Percentiles rank a stretch among this genome's conserved stretches.
These are phyloP conservation scores for Rhineura floridana DNA, from an alignment of 2,113 vertebrate genomes.

Conservation along the genomic window DNA sequence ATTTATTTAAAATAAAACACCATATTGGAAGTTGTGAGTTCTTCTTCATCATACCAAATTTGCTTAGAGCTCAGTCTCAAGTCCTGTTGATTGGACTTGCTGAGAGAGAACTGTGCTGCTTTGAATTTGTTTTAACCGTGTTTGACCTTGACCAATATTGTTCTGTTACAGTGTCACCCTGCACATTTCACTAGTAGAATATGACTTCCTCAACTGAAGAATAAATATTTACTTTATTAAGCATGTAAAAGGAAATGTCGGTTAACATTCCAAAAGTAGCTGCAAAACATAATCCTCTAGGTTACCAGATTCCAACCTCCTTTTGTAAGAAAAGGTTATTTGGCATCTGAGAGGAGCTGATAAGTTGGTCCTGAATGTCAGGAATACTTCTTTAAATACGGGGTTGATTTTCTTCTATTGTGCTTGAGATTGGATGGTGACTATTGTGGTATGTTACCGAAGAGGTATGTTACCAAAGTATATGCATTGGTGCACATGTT, in stretches of 20 bases:
- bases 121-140: neutral
- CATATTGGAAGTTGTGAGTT: neutral
- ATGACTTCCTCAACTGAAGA: neutral
- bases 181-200: neutral
- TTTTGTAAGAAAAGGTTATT: conserved; percentile 19
- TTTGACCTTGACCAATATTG: neutral
- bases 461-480: too few species aligned
- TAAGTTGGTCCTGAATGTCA: neutral
- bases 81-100: neutral
- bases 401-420: neutral
- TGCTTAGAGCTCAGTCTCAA: neutral
- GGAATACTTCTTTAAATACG: neutral
- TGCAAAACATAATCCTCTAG: conserved; percentile 34
- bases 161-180: neutral
- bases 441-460: neutral
- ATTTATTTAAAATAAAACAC: neutral
- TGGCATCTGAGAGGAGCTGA: conserved; percentile 35
- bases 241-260: conserved; percentile 61
- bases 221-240: conserved; percentile 44
- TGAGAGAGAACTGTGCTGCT: neutral
- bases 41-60: neutral
- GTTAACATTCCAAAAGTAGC: conserved; percentile 52
- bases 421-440: neutral
- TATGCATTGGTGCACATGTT: neutral
- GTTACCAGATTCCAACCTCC: neutral